phyloP scores from a whole-genome alignment of 2,797 vertebrate species.

The Pipistrellus nathusii region DNA sequence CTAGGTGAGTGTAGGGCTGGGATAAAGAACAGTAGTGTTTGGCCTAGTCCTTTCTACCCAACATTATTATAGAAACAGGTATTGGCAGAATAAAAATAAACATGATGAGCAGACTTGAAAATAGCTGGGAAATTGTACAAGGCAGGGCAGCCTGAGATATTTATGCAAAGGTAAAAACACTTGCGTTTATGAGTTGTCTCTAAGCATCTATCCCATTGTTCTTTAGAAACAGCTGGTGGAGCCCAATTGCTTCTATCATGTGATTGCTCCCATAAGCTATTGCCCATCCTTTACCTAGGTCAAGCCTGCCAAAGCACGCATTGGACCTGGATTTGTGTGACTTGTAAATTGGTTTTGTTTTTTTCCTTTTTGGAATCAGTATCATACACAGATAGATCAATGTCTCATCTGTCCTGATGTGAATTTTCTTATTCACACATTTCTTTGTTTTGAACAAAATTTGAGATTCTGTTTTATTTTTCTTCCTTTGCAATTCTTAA shows the following conservation, averaged over 20 bases:
- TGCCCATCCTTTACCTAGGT: neutral
- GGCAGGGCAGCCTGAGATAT: neutral
- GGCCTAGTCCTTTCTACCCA: neutral
- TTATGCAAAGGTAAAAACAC: conserved; percentile 28
- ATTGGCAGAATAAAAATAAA: conserved; percentile 32
- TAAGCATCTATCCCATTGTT: neutral
- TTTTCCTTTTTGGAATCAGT: neutral
- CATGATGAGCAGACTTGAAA: neutral
- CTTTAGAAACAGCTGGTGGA: neutral
- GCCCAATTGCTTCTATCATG: conserved; percentile 3
- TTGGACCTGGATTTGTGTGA: neutral
- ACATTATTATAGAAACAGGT: conserved; percentile 39
- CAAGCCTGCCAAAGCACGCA: neutral
- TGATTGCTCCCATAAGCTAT: neutral
- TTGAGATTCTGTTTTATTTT: conserved; percentile 37
- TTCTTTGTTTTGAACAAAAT: conserved; percentile 47
- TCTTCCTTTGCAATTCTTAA: conserved; percentile 38
- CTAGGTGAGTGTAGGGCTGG: neutral
- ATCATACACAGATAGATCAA: conserved; percentile 58
- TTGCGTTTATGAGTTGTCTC: neutral
- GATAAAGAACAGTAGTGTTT: conserved; percentile 37
- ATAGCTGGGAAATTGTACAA: conserved; percentile 5
- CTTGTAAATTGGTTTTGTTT: neutral
- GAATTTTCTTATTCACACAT: conserved; percentile 38
- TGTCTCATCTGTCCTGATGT: neutral